Base-by-base conservation (phyloP, 2,113 vertebrate genomes). In the Mixornis gularis region DNA sequence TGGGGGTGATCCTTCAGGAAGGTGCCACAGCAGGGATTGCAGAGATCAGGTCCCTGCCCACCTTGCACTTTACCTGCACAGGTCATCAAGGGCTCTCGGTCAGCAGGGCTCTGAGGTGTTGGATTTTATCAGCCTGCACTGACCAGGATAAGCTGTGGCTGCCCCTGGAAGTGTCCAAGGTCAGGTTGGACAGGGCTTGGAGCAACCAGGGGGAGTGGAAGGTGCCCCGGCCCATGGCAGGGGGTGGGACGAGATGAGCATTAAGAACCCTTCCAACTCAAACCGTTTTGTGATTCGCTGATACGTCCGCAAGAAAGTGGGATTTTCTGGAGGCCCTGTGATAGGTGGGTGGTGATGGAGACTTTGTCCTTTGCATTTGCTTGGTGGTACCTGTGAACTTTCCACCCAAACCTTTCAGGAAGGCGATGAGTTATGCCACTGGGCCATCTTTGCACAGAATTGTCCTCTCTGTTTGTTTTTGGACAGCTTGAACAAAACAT, bases 201-300 rank as follows among this genome's bases (percentile, higher is more conserved):
- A 85, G 52, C 40, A 85, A 0, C 25, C 44, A 41, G 17, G 12
- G 3, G 4, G 0, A 24, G 38, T 59, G 59, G 30, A 24, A 66
- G 16, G 30, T 53, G 52, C 41, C 46, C 21, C n/a, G 65, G 12
- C 38, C 36, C 13, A 3, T 19, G 20, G 32, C 22, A 52, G 32
- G 8, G 3, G 4, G 5, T 38, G 64, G n/a, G 22, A 26, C 0
- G 1, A 6, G 58, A 27, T 59, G 20, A 34, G 3, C n/a, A 3
- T 59, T 46, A 14, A 72, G 25, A 6, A 53, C 30, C 12, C 26
- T 79, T 84, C 72, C 58, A 34, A 6, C 20, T 52, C 20, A 52
- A 32, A 60, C 21, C 6, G 20, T 48, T 60, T 12, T 65, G 25
- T 65, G 73, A 22, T 79, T 52, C 59, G 79, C 11, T 79, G 55